Evolutionary conservation across 1,140 invertebrate species (phyloP), one percentile per base, ranked within the genome.

Genomic region (Drosophila mojavensis): DNA sequence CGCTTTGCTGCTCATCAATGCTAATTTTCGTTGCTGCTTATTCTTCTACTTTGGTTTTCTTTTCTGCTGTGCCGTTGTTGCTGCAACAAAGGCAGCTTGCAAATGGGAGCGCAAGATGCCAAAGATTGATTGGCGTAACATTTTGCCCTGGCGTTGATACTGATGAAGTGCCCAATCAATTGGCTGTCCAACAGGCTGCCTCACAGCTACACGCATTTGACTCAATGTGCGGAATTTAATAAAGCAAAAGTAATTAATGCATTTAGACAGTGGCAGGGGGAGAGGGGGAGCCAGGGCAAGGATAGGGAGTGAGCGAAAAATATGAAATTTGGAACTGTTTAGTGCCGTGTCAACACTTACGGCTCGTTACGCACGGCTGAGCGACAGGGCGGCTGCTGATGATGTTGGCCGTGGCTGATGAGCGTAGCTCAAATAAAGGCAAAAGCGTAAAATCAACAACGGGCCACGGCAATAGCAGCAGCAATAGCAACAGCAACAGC

Each of bases 1-100:
- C 83, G 82, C 88, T 81, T 89, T 83, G 84, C 74, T 88, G 83
- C 86, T 91, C 88, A 91, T 90, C 88, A 91, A 91, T 90, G 86
- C 86, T 90, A 90, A 88, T 88, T 89, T 83, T 88, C 63, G 17
- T 51, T 47, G 2, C 20, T 20, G 51, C 33, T 67, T 3, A 24
- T 24, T 78, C 70, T 43, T 61, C 17, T 54, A 45, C 60, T 43
- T 43, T 53, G 55, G n/a, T 20, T 26, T 30, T 13, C 15, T 15
- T 10, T 15, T 71, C 66, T 62, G 6, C 50, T 54, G 17, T 39
- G 72, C 54, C 78, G 59, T 85, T 71, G 53, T 56, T 59, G 20
- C 51, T 45, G 53, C 33, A 58, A 76, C 36, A 68, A 67, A 70
- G 68, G 54, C 74, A 61, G 72, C 65, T 67, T 61, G 69, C 71